phyloP scores from a whole-genome alignment of 2,797 vertebrate genomes.

The Nannoperca australis region DNA sequence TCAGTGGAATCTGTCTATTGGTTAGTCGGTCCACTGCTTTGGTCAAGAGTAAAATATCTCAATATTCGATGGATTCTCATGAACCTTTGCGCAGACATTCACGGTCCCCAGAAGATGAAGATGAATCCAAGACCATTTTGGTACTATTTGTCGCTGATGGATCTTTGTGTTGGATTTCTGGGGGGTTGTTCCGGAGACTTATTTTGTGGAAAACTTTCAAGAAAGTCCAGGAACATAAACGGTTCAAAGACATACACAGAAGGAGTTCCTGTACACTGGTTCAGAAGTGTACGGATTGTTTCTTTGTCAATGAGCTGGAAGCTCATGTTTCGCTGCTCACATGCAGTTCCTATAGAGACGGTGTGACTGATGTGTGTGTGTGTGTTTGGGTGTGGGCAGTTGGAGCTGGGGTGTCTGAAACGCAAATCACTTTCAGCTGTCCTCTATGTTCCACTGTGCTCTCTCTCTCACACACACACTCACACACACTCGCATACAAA shows the following conservation, averaged over 20 bases:
- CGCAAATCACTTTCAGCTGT: slow-evolving; percentile 71
- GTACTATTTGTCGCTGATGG: background rate
- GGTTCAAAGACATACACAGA: background rate
- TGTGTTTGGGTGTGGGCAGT: slow-evolving; percentile 50
- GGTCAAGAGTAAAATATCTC: background rate
- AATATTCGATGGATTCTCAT: background rate
- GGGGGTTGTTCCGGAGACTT: background rate
- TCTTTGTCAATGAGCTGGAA: slow-evolving; percentile 39
- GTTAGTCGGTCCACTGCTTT: background rate
- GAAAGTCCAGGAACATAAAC: background rate
- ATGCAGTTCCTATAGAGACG: slow-evolving; percentile 77
- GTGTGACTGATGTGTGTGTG: slow-evolving; percentile 52
- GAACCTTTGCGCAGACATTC: too few species aligned
- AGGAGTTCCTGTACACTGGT: background rate
- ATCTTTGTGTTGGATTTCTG: background rate
- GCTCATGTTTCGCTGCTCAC: slow-evolving; percentile 65
- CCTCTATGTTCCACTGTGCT: slow-evolving; percentile 26
- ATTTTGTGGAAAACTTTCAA: slow-evolving; percentile 8
- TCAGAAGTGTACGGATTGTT: slow-evolving; percentile 16
- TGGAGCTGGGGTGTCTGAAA: slow-evolving; percentile 46
- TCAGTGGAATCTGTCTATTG: background rate
- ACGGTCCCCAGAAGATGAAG: too few species aligned
- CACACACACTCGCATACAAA: slow-evolving; percentile 7
- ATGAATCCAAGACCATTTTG: background rate
- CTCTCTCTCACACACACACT: slow-evolving; percentile 3